Conservation (phyloP, 2,888 invertebrate genomes). For the Napeogenes sylphis region DNA sequence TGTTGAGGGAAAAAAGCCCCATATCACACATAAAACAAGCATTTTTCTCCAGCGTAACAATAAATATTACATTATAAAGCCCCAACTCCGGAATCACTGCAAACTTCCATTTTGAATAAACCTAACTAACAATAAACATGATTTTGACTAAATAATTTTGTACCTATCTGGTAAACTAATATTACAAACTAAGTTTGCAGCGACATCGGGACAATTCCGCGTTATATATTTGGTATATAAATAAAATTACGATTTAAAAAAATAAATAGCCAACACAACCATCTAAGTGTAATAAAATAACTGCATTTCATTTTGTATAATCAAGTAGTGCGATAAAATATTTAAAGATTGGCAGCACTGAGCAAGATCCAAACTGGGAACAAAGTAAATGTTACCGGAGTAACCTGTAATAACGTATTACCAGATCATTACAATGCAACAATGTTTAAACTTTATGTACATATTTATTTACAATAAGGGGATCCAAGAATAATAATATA, state of each 20-base stretch:
- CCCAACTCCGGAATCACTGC: conserved; percentile 22
- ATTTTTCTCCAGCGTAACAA: conserved; percentile 23
- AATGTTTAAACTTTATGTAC: conserved; percentile 8
- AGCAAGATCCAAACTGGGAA: conserved; percentile 3
- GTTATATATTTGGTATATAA: conserved; percentile 56
- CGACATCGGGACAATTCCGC: conserved; percentile 28
- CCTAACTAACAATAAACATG: conserved; percentile 25
- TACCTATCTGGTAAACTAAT: conserved; percentile 21
- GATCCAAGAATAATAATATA: neutral
- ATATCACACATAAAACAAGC: conserved; percentile 1
- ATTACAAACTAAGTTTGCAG: conserved; percentile 24
- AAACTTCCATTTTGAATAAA: conserved; percentile 21
- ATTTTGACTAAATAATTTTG: conserved; percentile 31
- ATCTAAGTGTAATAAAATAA: conserved; percentile 55
- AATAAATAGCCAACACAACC: conserved; percentile 77
- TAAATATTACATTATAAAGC: conserved; percentile 21
- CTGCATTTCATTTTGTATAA: conserved; percentile 37
- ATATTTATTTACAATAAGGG: conserved; percentile 5
- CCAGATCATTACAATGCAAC: conserved; percentile 1
- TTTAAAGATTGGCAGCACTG: conserved; percentile 1
- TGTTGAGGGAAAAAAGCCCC: conserved; percentile 34
- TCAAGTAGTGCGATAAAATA: conserved; percentile 4
- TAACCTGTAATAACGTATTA: neutral
- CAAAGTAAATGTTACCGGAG: neutral
- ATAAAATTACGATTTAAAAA: conserved; percentile 70